phyloP scores from a whole-genome alignment of 2,888 invertebrate species.

The Orchesella flavescens region DNA sequence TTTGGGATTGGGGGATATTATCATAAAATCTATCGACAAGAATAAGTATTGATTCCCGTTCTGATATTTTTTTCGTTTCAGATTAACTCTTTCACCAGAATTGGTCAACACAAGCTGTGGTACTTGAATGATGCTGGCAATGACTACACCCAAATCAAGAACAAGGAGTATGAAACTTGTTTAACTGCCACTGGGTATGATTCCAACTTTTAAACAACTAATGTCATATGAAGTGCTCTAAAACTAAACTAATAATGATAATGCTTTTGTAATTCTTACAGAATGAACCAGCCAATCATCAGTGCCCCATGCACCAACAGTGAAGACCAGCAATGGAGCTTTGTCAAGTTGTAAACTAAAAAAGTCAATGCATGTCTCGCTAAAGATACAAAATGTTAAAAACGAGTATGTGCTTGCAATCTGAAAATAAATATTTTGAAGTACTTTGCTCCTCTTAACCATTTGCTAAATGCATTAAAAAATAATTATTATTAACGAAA shows the following conservation, averaged over 20 bases:
- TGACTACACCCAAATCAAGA: constrained; percentile 63
- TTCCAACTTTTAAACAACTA: not conserved
- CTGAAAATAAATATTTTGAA: too few species aligned
- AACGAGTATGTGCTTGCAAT: too few species aligned
- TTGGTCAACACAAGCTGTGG: constrained; percentile 64
- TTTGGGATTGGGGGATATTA: too few species aligned
- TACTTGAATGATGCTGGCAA: constrained; percentile 66
- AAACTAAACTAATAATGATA: not conserved
- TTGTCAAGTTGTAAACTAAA: constrained; percentile 26
- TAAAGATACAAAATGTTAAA: too few species aligned
- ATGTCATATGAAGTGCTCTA: not conserved
- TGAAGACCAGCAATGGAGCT: constrained; percentile 55
- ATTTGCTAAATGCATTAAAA: not conserved
- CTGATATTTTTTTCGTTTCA: not conserved
- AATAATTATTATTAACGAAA: not conserved
- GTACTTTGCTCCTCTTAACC: not conserved
- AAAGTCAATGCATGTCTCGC: too few species aligned
- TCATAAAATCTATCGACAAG: too few species aligned
- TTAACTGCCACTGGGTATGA: constrained; percentile 44
- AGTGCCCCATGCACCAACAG: constrained; percentile 44
- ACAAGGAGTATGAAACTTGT: constrained; percentile 59
- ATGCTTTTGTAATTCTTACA: not conserved
- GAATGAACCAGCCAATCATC: not conserved
- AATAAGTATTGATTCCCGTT: too few species aligned
- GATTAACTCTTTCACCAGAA: constrained; percentile 30